Evolutionary conservation across 2,113 vertebrate species (phyloP).

Genomic region (Anguilla rostrata): DNA sequence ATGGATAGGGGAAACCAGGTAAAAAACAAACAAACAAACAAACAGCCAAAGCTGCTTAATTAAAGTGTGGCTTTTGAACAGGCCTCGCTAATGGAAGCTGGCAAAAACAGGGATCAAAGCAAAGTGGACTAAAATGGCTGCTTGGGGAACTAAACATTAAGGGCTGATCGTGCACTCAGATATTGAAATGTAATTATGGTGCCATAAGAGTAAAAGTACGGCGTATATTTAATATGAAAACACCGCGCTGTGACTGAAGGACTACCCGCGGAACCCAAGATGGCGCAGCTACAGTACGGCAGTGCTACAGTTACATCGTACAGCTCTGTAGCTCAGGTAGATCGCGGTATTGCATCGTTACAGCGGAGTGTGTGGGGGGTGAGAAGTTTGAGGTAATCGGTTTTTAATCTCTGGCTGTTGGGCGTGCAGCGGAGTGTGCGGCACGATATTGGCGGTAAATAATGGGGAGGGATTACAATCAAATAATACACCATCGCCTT

Average conservation of each 20-base stretch:
- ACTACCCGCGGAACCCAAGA: neutral
- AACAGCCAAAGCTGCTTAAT: slow-evolving; percentile 15
- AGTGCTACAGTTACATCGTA: no score
- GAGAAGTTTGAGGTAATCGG: slow-evolving; percentile 55
- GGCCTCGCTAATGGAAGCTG: neutral
- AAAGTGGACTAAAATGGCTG: neutral
- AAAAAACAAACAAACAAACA: slow-evolving; percentile 20
- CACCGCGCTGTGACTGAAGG: neutral
- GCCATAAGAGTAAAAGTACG: neutral
- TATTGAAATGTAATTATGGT: neutral
- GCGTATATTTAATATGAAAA: neutral
- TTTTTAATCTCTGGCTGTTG: slow-evolving; percentile 51
- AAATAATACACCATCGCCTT: slow-evolving; percentile 55
- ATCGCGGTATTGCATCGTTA: slow-evolving; percentile 25
- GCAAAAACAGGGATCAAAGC: neutral
- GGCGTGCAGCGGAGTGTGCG: slow-evolving; percentile 38
- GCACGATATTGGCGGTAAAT: slow-evolving; percentile 54
- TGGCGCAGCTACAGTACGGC: neutral
- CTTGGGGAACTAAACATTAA: neutral
- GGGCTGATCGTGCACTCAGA: neutral
- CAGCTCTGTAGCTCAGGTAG: neutral
- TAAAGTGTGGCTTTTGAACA: slow-evolving; percentile 3
- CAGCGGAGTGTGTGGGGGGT: slow-evolving; percentile 18
- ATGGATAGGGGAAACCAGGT: slow-evolving; percentile 33
- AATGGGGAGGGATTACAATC: slow-evolving; percentile 62